These are phyloP conservation scores for Andricus curvator DNA, from an alignment of 2,888 invertebrate species.

Conservation along the genomic window DNA sequence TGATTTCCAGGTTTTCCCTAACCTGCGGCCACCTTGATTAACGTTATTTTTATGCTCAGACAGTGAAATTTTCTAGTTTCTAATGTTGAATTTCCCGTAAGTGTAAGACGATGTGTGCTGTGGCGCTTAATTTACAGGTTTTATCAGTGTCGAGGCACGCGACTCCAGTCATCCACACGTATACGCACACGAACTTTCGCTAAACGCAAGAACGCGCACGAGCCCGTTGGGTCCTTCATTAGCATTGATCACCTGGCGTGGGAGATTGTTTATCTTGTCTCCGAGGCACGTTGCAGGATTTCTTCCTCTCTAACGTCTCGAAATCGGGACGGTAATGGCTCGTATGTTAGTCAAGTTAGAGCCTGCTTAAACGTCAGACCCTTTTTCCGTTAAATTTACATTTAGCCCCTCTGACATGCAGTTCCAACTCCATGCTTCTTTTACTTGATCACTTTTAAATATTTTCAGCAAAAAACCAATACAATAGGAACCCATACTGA, in stretches of 20 bases:
- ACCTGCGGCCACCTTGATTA: background rate
- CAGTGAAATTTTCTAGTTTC: background rate
- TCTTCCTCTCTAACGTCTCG: conserved; percentile 5
- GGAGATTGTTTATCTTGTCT: conserved; percentile 55
- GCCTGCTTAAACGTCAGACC: background rate
- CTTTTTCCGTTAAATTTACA: background rate
- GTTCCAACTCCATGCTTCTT: background rate
- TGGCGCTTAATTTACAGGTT: conserved; percentile 53
- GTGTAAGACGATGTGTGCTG: conserved; percentile 14
- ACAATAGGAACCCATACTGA: background rate
- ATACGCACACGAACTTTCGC: conserved; percentile 46
- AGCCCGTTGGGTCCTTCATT: conserved; percentile 46
- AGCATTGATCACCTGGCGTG: conserved; percentile 40
- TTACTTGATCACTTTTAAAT: background rate
- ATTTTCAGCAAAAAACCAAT: background rate
- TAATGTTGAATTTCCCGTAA: background rate
- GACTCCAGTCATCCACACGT: conserved; percentile 53
- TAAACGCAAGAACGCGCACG: conserved; percentile 30
- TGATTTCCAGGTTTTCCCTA: no score
- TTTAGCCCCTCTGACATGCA: background rate
- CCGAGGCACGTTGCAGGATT: conserved; percentile 26
- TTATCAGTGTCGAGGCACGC: conserved; percentile 51
- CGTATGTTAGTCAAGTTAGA: conserved; percentile 11
- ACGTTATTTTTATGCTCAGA: background rate
- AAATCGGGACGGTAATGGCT: conserved; percentile 6